Conservation (phyloP, 2,797 vertebrate species). For the Emys orbicularis region DNA sequence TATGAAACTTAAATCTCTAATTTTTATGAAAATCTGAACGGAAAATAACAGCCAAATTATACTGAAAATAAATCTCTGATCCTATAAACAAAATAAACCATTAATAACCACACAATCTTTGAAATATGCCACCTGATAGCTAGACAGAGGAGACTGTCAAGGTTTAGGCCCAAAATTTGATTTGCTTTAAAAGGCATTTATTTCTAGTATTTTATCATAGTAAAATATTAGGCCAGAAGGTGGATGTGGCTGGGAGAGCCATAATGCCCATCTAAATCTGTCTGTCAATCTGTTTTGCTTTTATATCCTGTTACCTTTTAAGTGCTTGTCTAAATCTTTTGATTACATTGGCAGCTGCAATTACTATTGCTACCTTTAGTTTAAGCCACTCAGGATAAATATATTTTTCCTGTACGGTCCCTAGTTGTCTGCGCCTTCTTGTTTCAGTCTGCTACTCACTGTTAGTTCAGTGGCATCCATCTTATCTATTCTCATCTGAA, state of each 20-base stretch:
- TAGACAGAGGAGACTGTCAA: rapidly evolving
- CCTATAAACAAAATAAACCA: background rate
- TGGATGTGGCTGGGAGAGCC: background rate
- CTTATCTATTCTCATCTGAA: background rate
- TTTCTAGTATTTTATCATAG: background rate
- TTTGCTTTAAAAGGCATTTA: background rate
- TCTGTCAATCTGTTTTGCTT: background rate
- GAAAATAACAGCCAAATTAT: background rate
- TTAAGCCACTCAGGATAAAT: background rate
- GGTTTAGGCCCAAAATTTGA: background rate
- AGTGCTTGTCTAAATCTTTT: background rate
- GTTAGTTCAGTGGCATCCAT: background rate
- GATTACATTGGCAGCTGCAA: background rate
- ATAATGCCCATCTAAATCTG: background rate
- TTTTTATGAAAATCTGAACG: background rate
- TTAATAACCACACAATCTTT: background rate
- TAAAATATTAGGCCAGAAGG: background rate
- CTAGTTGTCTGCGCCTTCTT: background rate
- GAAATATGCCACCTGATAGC: background rate
- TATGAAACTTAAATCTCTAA: background rate
- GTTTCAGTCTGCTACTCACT: background rate
- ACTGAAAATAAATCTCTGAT: background rate
- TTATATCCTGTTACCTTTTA: background rate
- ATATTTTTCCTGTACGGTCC: rapidly evolving
- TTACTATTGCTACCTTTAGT: background rate